Evolutionary conservation across 2,113 vertebrate genomes (phyloP).

Genomic region (Myiozetetes cayanensis): DNA sequence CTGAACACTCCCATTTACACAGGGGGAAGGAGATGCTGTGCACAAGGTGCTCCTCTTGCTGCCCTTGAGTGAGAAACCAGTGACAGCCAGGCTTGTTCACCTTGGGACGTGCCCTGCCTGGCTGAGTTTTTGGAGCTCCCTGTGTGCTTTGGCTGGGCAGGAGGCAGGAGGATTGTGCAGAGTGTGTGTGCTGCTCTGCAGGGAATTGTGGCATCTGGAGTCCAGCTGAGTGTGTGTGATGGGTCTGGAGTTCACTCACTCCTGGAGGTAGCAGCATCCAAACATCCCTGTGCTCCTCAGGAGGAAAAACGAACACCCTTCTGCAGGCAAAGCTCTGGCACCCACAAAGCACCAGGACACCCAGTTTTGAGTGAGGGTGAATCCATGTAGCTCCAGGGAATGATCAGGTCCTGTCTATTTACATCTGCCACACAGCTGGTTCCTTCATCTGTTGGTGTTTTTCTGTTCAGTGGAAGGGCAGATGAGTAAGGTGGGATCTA

Average conservation of each 20-base stretch:
- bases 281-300: not conserved
- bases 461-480: not conserved
- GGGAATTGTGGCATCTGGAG: fast-evolving
- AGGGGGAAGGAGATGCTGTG: not conserved
- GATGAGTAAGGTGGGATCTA: not conserved
- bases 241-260: not conserved
- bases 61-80: not conserved
- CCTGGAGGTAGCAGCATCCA: not conserved
- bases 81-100: not conserved
- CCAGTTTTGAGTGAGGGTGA: not conserved
- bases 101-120: not conserved
- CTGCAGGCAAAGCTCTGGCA: not conserved
- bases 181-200: not conserved
- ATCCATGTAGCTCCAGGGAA: not conserved
- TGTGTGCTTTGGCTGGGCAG: not conserved
- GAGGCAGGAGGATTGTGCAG: not conserved
- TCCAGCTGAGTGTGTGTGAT: fast-evolving
- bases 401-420: not conserved
- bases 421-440: not conserved
- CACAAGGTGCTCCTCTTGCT: not conserved
- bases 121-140: not conserved
- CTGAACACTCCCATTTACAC: not conserved
- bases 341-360: not conserved
- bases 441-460: not conserved
- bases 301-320: not conserved